phyloP scores from a whole-genome alignment of 1,140 invertebrate species.

The Drosophila orosa region DNA sequence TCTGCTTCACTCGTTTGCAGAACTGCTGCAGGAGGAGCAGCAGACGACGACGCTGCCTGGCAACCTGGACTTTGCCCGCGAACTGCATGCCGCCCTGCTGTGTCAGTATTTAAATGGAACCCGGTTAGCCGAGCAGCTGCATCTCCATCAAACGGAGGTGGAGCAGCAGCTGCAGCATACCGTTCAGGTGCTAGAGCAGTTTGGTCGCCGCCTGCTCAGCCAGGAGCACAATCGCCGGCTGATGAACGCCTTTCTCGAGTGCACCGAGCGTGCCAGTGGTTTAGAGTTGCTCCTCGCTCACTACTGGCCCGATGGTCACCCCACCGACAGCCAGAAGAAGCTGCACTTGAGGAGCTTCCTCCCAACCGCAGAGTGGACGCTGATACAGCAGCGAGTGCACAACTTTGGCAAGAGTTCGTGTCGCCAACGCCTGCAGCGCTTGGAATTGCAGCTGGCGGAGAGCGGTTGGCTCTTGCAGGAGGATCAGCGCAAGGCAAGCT shows the following conservation, averaged over 20 bases:
- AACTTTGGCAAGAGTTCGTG: constrained; percentile 74
- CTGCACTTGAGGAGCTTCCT: constrained; percentile 58
- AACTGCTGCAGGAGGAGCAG: constrained; percentile 44
- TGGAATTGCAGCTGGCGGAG: constrained; percentile 57
- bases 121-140: constrained; percentile 69
- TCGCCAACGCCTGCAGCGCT: constrained; percentile 59
- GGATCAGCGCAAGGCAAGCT: constrained; percentile 11
- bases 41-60: constrained; percentile 15
- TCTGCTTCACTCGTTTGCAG: constrained; percentile 60
- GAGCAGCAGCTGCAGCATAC: constrained; percentile 52
- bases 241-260: constrained; percentile 76
- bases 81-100: constrained; percentile 69
- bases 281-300: constrained; percentile 61
- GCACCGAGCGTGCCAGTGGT: constrained; percentile 53
- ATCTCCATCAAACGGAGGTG: constrained; percentile 42
- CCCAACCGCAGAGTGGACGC: constrained; percentile 60
- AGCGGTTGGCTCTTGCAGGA: constrained; percentile 46
- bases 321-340: neutral
- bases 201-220: constrained; percentile 56
- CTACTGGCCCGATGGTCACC: constrained; percentile 69
- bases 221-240: constrained; percentile 70
- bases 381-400: constrained; percentile 72
- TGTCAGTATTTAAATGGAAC: constrained; percentile 72
- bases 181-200: constrained; percentile 48
- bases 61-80: constrained; percentile 56